Evolutionary conservation across 2,113 vertebrate genomes (phyloP), one percentile per base, ranked within the genome.

Genomic region (Sporophila hypoxantha): DNA sequence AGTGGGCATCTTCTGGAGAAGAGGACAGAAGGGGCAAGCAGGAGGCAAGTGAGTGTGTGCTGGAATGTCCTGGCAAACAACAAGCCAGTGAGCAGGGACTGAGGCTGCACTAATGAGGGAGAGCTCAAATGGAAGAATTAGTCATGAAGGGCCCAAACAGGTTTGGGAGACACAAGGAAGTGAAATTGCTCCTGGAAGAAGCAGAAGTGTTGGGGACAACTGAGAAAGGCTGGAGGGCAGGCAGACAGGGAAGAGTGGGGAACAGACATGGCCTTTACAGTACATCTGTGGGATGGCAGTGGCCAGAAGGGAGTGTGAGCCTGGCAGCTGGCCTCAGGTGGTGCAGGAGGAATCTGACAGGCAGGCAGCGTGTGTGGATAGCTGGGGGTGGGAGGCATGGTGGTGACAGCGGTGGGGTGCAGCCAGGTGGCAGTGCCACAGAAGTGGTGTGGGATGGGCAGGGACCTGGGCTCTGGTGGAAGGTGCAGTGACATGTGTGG

Each of bases 401-500:
- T 14, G 46, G 17, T 64, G 76, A 18, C 0, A 4, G 69, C 7
- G 5, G 27, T 13, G 8, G 12, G n/a, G 26, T 46, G 67, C 70
- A 69, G 64, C 32, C 1, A 2, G 53, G 26, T 5, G 34, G 59
- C 53, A 41, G 50, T 42, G 80, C 71, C 1, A 3, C 36, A 7
- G 49, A 11, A 56, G 49, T 4, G 17, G 18, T 36, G 23, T 66
- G 41, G 49, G 39, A 9, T 36, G 57, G 41, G 11, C 19, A 3
- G 65, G 60, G 42, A 16, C 0, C 0, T 12, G 39, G 9, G 7
- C 70, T 25, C 34, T 0, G 0, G 36, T 2, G 2, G 59, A 41
- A 42, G 53, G 7, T 27, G 52, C 55, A 69, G 57, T 0, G 8
- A 14, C 1, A 1, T 0, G 0, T 47, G 0, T 29, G 1, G 50